phyloP scores from a whole-genome alignment of 1,140 invertebrate genomes.

The Micrasema minimum region DNA sequence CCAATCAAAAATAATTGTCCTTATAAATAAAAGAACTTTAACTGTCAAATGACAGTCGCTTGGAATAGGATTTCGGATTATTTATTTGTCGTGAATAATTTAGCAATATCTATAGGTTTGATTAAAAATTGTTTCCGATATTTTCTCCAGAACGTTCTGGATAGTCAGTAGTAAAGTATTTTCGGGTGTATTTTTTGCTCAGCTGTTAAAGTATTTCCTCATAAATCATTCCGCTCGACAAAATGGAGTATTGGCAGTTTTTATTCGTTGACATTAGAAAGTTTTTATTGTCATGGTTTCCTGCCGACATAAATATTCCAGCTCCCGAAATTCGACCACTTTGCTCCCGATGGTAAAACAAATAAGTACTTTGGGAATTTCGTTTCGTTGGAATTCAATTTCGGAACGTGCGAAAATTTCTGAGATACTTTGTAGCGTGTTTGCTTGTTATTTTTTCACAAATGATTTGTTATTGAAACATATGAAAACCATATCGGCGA shows the following conservation, averaged over 20 bases:
- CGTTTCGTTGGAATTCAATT: too few relatives aligned
- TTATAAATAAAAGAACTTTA: too few relatives aligned
- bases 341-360: background rate
- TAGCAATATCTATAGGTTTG: background rate
- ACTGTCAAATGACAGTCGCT: too few relatives aligned
- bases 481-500: too few relatives aligned
- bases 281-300: slow-evolving; percentile 31
- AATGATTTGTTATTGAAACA: too few relatives aligned
- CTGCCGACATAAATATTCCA: slow-evolving; percentile 22
- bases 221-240: slow-evolving; percentile 20
- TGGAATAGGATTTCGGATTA: background rate
- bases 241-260: slow-evolving; percentile 13
- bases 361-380: background rate
- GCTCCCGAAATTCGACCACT: background rate
- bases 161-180: background rate
- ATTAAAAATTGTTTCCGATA: slow-evolving; percentile 1
- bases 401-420: too few relatives aligned
- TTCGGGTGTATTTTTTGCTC: slow-evolving; percentile 15
- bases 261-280: slow-evolving; percentile 36
- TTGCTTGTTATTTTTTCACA: too few relatives aligned
- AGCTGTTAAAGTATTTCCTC: slow-evolving; percentile 16
- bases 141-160: background rate
- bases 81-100: background rate
- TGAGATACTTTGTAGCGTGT: too few relatives aligned
- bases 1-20: slow-evolving; percentile 15